Percentiles rank a stretch among this genome's conserved stretches.
These are phyloP conservation scores for Petromus typicus DNA, from an alignment of 2,113 vertebrate species.

Conservation along the genomic window DNA sequence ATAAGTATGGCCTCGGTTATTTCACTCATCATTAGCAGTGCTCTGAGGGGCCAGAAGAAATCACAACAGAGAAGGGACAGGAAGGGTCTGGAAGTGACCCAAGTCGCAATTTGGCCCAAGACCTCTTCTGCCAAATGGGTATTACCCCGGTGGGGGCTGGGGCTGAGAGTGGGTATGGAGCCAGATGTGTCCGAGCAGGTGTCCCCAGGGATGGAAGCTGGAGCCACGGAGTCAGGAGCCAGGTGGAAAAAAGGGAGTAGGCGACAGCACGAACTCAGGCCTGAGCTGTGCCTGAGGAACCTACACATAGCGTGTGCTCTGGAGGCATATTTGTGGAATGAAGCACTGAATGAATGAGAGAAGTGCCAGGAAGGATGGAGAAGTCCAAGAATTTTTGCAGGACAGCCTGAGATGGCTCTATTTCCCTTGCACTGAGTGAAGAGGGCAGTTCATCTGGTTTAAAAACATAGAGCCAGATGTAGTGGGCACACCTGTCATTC, in stretches of 20 bases:
- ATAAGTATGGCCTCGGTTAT: conserved; percentile 2
- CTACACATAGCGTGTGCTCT: neutral
- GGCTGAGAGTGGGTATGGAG: neutral
- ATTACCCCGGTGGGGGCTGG: neutral
- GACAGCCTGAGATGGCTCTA: neutral
- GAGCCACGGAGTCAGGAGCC: neutral
- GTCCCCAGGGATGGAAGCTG: neutral
- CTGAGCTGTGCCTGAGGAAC: neutral
- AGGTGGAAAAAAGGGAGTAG: neutral
- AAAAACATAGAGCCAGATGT: neutral
- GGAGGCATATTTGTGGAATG: neutral
- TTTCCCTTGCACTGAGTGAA: neutral
- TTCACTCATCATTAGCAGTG: neutral
- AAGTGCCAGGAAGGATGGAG: neutral
- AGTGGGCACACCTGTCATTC: neutral
- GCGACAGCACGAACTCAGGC: neutral
- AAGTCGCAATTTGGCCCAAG: neutral
- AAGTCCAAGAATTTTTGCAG: conserved; percentile 7
- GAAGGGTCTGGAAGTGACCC: neutral
- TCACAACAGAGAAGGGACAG: neutral
- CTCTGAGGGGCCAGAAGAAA: conserved; percentile 16
- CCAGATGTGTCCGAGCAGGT: neutral
- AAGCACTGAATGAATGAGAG: neutral
- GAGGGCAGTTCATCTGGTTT: conserved; percentile 2
- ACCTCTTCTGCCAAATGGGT: neutral